Evolutionary conservation across 2,888 invertebrate species (phyloP).

Genomic region (Oeneis ivallda): DNA sequence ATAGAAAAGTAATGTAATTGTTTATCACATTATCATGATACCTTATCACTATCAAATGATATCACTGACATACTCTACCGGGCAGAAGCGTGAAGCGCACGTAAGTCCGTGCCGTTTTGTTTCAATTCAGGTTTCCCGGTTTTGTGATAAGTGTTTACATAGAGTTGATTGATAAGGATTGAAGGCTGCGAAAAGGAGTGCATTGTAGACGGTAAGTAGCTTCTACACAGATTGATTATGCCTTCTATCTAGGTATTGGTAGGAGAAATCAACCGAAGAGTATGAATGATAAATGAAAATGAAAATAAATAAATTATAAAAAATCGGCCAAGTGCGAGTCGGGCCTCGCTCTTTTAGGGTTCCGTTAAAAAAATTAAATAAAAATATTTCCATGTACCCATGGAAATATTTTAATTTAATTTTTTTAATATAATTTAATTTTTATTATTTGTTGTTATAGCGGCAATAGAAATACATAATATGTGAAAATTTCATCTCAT

Average conservation of each 20-base stretch:
- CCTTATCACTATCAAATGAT: conserved; percentile 48
- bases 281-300: too few relatives aligned
- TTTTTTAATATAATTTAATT: too few relatives aligned
- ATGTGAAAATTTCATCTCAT: too few relatives aligned
- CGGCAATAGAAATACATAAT: too few relatives aligned
- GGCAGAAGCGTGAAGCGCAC: conserved; percentile 40
- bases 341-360: too few relatives aligned
- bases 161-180: conserved; percentile 32
- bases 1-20: conserved; percentile 38
- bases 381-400: too few relatives aligned
- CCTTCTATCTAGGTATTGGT: neutral
- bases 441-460: too few relatives aligned
- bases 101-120: conserved; percentile 34
- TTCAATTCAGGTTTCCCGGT: conserved; percentile 31
- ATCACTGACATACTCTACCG: conserved; percentile 44
- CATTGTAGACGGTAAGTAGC: conserved; percentile 6
- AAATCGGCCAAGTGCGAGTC: too few relatives aligned
- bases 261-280: too few relatives aligned
- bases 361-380: too few relatives aligned
- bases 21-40: conserved; percentile 41
- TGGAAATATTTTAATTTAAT: too few relatives aligned
- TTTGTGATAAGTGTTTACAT: conserved; percentile 22
- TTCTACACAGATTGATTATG: neutral
- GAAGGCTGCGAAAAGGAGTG: neutral
- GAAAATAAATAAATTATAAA: too few relatives aligned